A percentile compares a stretch with the other conserved stretches of the same genome.
These are phyloP conservation scores for Argyresthia goedartella DNA, from an alignment of 2,888 invertebrate genomes.

Conservation along the genomic window DNA sequence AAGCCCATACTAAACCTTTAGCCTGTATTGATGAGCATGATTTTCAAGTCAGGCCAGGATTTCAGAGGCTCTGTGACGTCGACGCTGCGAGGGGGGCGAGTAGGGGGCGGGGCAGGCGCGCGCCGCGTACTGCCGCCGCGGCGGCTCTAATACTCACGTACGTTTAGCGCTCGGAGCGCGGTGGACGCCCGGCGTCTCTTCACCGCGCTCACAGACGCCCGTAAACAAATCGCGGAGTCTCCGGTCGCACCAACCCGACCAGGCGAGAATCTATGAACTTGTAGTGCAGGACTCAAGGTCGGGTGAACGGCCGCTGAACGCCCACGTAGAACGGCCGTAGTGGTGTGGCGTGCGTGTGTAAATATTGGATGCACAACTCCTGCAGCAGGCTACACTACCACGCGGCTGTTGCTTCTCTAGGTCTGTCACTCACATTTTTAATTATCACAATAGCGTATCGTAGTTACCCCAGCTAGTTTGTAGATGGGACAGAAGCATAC, in stretches of 20 bases:
- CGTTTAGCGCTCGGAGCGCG: slow-evolving; percentile 1
- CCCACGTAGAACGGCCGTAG: slow-evolving; percentile 54
- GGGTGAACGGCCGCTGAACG: slow-evolving; percentile 37
- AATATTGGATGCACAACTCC: slow-evolving; percentile 3
- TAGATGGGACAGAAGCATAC: no score
- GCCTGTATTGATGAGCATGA: background rate
- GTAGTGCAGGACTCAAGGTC: slow-evolving; percentile 10
- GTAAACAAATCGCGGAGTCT: background rate
- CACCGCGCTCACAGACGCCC: no score
- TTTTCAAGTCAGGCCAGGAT: slow-evolving; percentile 30
- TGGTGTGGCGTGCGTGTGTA: slow-evolving; percentile 33
- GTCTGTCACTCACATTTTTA: background rate
- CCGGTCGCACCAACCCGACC: background rate
- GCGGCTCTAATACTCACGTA: slow-evolving; percentile 10
- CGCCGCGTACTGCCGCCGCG: slow-evolving; percentile 25
- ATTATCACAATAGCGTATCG: no score
- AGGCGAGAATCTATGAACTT: slow-evolving; percentile 20
- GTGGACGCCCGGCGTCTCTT: background rate
- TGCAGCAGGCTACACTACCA: background rate
- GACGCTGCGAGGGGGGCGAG: slow-evolving; percentile 30
- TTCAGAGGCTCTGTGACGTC: slow-evolving; percentile 59
- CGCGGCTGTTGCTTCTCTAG: background rate
- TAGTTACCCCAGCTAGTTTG: no score
- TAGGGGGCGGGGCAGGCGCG: slow-evolving; percentile 31
- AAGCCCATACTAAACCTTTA: no score